Conservation (phyloP, 2,113 vertebrate genomes). For the Pimephales promelas region DNA sequence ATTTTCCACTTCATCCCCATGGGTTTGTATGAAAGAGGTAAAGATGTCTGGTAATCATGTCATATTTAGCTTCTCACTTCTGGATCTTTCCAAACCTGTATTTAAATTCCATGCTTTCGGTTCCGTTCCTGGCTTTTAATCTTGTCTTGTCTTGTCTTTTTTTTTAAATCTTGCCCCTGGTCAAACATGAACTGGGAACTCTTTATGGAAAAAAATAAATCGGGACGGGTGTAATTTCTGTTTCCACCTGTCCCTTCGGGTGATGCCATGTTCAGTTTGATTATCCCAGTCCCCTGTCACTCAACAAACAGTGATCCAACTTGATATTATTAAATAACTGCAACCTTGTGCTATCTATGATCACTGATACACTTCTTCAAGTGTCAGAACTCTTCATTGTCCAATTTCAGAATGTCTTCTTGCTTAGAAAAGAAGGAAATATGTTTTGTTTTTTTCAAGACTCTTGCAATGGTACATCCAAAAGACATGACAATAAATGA, state of each 20-base stretch:
- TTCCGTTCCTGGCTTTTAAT: not conserved
- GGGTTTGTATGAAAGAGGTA: not conserved
- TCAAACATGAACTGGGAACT: not conserved
- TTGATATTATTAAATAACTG: not conserved
- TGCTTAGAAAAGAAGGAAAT: not conserved
- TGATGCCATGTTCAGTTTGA: not conserved
- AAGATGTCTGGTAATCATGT: not conserved
- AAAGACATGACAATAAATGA: not conserved
- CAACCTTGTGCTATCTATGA: not conserved
- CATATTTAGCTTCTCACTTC: not conserved
- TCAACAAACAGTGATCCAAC: not conserved
- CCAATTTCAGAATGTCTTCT: not conserved
- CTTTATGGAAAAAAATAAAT: not conserved
- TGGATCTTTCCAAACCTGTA: not conserved
- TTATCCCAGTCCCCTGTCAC: not conserved
- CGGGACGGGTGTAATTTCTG: too few species aligned
- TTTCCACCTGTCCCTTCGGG: not conserved
- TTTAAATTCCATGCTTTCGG: not conserved
- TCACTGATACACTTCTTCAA: not conserved
- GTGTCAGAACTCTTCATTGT: not conserved
- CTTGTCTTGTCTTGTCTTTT: not conserved
- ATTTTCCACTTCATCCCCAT: not conserved
- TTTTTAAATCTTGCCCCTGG: not conserved
- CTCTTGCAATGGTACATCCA: not conserved
- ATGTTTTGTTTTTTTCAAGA: not conserved